These are phyloP conservation scores for Patiria pectinifera DNA, from an alignment of 53 echinoderm and acorn worm species.

Conservation along the genomic window DNA sequence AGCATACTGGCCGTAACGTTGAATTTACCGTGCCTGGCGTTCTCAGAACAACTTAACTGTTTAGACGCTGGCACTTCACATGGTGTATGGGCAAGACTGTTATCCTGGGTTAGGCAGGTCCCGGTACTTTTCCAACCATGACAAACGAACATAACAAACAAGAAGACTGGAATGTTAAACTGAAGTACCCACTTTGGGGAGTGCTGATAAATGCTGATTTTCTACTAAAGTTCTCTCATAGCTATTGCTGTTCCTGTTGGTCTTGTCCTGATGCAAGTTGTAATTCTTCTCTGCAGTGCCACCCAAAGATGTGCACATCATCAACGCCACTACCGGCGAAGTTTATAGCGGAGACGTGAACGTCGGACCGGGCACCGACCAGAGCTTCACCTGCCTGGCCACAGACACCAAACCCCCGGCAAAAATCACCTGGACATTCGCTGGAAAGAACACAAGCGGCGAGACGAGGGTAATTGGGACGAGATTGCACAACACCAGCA, in stretches of 20 bases:
- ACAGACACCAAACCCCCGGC: background rate
- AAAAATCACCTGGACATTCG: background rate
- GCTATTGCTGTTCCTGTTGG: background rate
- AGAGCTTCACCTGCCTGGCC: constrained; percentile 3
- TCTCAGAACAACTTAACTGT: no score
- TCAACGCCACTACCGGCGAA: background rate
- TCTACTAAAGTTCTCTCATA: no score
- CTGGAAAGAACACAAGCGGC: background rate
- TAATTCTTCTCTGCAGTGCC: background rate
- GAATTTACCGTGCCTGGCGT: no score
- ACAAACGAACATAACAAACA: no score
- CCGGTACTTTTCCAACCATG: no score
- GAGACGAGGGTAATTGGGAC: background rate
- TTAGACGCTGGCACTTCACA: no score
- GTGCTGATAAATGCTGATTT: no score
- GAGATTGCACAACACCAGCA: background rate
- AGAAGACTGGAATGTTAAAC: no score
- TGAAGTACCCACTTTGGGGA: no score
- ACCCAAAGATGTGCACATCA: background rate
- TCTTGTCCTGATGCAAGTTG: background rate
- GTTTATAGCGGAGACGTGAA: background rate
- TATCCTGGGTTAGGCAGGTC: no score
- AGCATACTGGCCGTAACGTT: no score
- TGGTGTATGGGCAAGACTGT: no score
- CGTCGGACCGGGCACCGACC: background rate